Evolutionary conservation across 2,797 vertebrate species (phyloP).

Genomic region (Arrhamphus sclerolepis): DNA sequence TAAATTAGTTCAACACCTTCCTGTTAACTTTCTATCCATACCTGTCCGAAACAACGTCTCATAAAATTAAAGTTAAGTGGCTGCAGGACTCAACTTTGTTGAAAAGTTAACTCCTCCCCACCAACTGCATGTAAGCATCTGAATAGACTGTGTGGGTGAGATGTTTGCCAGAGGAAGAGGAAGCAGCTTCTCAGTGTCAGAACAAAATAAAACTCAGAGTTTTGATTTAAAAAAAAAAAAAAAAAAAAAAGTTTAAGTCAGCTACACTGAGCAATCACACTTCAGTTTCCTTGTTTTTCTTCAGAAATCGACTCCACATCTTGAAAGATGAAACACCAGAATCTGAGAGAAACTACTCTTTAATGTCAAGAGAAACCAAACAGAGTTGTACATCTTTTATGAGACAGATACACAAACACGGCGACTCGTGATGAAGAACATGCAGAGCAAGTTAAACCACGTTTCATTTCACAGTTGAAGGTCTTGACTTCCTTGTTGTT

Average conservation of each 20-base stretch:
- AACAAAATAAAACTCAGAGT: too few relatives aligned
- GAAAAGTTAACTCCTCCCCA: not conserved
- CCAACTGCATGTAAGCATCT: not conserved
- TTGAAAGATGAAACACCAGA: not conserved
- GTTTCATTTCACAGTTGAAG: conserved; percentile 21
- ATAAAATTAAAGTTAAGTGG: not conserved
- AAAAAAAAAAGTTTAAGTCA: not conserved
- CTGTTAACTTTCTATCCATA: too few relatives aligned
- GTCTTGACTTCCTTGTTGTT: not conserved
- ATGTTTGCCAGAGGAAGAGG: too few relatives aligned
- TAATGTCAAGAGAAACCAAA: not conserved
- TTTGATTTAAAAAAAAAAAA: not conserved
- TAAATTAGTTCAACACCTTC: too few relatives aligned
- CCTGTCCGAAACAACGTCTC: not conserved
- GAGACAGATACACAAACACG: not conserved
- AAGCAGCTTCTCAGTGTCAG: too few relatives aligned
- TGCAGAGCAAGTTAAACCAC: not conserved
- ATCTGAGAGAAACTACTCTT: conserved; percentile 4
- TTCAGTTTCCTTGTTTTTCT: too few relatives aligned
- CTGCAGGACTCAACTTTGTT: not conserved
- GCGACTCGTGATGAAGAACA: not conserved
- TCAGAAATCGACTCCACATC: too few relatives aligned
- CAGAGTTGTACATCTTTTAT: not conserved
- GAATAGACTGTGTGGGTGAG: too few relatives aligned
- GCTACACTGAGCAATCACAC: too few relatives aligned